Conservation (phyloP, 2,113 vertebrate species). For the Cyprinodon variegatus region DNA sequence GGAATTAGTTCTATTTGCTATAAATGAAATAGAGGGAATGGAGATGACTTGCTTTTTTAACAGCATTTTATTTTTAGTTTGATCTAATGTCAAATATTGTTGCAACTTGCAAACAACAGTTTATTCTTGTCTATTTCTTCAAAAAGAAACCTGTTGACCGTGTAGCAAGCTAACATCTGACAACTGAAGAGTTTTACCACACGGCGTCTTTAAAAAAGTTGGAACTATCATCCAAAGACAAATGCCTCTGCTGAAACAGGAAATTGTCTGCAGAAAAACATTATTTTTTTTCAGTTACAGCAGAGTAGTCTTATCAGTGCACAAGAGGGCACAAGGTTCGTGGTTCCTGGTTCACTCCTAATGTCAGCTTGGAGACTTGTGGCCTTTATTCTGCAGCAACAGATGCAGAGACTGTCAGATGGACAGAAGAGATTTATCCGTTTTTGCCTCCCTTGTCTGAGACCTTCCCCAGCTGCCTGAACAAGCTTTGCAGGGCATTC, state of each 20-base stretch:
- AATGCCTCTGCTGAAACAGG: slow-evolving; percentile 22
- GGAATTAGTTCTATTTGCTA: background rate
- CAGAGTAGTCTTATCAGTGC: slow-evolving; percentile 41
- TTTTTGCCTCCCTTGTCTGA: slow-evolving; percentile 28
- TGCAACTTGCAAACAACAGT: background rate
- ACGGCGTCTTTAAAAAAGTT: background rate
- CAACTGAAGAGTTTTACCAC: background rate
- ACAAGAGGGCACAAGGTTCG: slow-evolving; percentile 42
- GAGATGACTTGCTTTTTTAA: background rate
- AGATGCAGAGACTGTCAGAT: slow-evolving; percentile 40
- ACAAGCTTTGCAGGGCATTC: slow-evolving; percentile 17
- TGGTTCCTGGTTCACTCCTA: slow-evolving; percentile 10
- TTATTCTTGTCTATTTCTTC: background rate
- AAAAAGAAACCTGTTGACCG: slow-evolving; percentile 8
- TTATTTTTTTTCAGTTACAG: slow-evolving; percentile 26
- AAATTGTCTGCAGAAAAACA: slow-evolving; percentile 56
- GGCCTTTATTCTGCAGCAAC: slow-evolving; percentile 18
- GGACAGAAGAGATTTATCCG: slow-evolving; percentile 35
- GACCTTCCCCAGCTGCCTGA: slow-evolving; percentile 16
- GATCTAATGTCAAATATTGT: background rate
- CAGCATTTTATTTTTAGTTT: background rate
- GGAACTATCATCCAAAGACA: slow-evolving; percentile 18
- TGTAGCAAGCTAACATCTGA: background rate
- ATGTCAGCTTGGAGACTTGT: slow-evolving; percentile 22
- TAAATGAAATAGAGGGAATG: background rate